Conservation (phyloP, 2,888 invertebrate species). For the Celastrina argiolus region DNA sequence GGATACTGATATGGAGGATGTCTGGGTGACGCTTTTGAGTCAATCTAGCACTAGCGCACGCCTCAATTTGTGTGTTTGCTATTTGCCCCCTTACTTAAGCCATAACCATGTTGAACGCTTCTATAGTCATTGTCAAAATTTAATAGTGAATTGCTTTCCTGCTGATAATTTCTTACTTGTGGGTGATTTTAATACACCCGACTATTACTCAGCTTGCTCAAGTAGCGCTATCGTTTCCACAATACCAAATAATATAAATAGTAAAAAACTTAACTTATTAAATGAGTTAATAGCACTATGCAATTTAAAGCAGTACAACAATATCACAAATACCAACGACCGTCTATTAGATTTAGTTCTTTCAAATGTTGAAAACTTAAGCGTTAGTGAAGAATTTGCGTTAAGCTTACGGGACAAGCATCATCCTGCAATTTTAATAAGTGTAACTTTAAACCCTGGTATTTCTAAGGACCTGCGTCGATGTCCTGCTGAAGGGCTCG, state of each 20-base stretch:
- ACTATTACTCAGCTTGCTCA: background rate
- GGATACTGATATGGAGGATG: no score
- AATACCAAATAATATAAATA: background rate
- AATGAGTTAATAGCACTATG: background rate
- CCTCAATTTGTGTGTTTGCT: no score
- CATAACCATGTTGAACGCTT: no score
- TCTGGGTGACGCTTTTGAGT: no score
- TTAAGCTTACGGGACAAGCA: background rate
- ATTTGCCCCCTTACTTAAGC: no score
- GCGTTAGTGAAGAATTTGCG: background rate
- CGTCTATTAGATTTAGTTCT: background rate
- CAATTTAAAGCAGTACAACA: background rate
- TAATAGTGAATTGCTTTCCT: background rate
- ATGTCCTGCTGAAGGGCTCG: background rate
- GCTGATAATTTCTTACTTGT: no score
- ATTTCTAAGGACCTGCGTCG: background rate
- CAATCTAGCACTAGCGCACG: no score
- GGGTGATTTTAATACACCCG: background rate
- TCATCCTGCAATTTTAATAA: background rate
- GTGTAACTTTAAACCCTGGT: background rate
- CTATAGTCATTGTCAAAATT: background rate
- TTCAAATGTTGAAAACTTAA: background rate
- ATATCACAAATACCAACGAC: background rate
- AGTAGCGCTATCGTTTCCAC: background rate
- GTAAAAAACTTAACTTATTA: conserved; percentile 2